Conservation (phyloP, 2,888 invertebrate species). For the Epinotia nisella region DNA sequence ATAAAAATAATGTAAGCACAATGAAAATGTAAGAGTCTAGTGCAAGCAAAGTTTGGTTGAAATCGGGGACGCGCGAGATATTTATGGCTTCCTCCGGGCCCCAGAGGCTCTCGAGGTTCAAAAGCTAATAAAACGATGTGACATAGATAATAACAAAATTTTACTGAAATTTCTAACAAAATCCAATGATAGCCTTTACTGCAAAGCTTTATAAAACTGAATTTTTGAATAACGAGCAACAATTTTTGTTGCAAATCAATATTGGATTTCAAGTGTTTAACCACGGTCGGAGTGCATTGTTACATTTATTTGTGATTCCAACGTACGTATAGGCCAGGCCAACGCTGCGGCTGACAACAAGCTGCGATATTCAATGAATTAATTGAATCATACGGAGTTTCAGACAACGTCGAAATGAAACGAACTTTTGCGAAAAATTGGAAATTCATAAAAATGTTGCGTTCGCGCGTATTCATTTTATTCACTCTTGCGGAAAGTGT, state of each 20-base stretch:
- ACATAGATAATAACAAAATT: slow-evolving; percentile 57
- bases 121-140: slow-evolving; percentile 75
- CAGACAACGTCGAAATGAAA: slow-evolving; percentile 37
- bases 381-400: slow-evolving; percentile 44
- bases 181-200: slow-evolving; percentile 11
- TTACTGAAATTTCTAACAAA: slow-evolving; percentile 42
- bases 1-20: slow-evolving; percentile 53
- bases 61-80: slow-evolving; percentile 73
- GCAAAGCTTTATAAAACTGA: slow-evolving; percentile 7
- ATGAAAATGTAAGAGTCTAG: slow-evolving; percentile 56
- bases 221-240: slow-evolving; percentile 15
- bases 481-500: slow-evolving; percentile 28
- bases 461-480: slow-evolving; percentile 32
- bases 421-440: slow-evolving; percentile 23
- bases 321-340: not conserved
- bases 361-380: slow-evolving; percentile 42
- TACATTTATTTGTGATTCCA: slow-evolving; percentile 16
- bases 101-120: slow-evolving; percentile 68
- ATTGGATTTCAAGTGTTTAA: slow-evolving; percentile 18
- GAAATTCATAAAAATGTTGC: slow-evolving; percentile 36
- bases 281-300: slow-evolving; percentile 12
- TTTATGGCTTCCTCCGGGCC: slow-evolving; percentile 73
- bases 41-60: slow-evolving; percentile 69
- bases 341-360: slow-evolving; percentile 41
- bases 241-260: slow-evolving; percentile 14